Evolutionary conservation across 2,888 invertebrate species (phyloP).

Genomic region (Hipparchia semele): DNA sequence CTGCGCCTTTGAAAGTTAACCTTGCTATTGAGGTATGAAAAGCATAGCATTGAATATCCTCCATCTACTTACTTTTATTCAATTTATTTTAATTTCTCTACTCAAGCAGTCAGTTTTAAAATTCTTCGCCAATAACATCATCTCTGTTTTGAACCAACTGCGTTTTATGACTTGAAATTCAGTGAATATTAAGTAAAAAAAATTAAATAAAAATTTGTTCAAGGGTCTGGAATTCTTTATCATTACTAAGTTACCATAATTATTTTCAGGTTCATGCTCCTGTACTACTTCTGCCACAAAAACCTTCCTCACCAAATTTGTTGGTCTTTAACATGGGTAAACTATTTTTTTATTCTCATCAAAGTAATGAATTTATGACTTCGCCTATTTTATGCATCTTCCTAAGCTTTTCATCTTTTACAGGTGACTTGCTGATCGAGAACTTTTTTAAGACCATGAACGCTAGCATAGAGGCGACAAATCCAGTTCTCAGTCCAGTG

Average conservation of each 20-base stretch:
- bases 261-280: constrained; percentile 85
- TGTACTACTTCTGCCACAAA: constrained; percentile 89
- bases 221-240: no score
- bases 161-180: no score
- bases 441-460: constrained; percentile 88
- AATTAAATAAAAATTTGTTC: no score
- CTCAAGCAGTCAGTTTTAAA: no score
- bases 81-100: not conserved
- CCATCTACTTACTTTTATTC: no score
- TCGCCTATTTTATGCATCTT: not conserved
- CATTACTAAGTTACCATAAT: not conserved
- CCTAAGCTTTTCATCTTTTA: constrained; percentile 13
- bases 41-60: no score
- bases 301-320: constrained; percentile 89
- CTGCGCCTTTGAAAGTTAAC: constrained; percentile 81
- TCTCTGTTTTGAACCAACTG: no score
- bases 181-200: no score
- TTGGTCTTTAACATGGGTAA: constrained; percentile 89
- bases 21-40: constrained; percentile 81
- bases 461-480: constrained; percentile 55
- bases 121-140: no score
- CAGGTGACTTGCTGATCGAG: constrained; percentile 89
- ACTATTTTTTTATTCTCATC: constrained; percentile 19
- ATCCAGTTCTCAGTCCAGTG: constrained; percentile 73
- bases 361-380: not conserved